Evolutionary conservation across 1,140 invertebrate genomes (phyloP).

Genomic region (Homarus americanus): DNA sequence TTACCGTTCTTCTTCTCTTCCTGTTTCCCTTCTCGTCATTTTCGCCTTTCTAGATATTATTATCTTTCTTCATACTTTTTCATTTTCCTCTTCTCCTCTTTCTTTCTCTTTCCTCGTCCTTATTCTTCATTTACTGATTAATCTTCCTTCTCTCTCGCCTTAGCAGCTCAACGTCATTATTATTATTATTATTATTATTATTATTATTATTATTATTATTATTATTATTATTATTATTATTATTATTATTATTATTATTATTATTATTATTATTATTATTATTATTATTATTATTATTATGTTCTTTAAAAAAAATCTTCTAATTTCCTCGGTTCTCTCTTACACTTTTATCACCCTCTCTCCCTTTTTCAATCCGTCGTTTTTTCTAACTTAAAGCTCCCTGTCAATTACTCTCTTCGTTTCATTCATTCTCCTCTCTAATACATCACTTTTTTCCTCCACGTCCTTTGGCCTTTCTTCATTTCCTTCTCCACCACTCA

Average conservation of each 20-base stretch:
- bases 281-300: constrained; percentile 8
- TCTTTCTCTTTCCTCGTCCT: too few species aligned
- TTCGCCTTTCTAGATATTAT: not conserved
- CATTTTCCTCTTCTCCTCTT: not conserved
- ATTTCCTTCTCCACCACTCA: not conserved
- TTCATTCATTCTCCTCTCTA: not conserved
- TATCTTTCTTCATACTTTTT: too few species aligned
- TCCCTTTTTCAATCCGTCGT: not conserved
- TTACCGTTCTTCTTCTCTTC: too few species aligned
- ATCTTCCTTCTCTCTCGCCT: too few species aligned
- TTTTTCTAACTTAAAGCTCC: not conserved
- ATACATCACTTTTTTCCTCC: not conserved
- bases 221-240: constrained; percentile 19
- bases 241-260: constrained; percentile 32
- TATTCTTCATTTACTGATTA: too few species aligned
- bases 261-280: constrained; percentile 26
- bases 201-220: constrained; percentile 9
- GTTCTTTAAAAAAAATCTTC: not conserved
- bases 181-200: too few species aligned
- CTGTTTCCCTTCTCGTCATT: not conserved
- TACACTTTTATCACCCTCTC: not conserved
- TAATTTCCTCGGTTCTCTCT: not conserved
- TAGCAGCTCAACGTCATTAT: too few species aligned
- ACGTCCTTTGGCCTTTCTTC: not conserved
- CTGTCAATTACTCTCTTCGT: not conserved